Evolutionary conservation across 2,797 vertebrate species (phyloP).

Genomic region (Lycodopsis pacificus): DNA sequence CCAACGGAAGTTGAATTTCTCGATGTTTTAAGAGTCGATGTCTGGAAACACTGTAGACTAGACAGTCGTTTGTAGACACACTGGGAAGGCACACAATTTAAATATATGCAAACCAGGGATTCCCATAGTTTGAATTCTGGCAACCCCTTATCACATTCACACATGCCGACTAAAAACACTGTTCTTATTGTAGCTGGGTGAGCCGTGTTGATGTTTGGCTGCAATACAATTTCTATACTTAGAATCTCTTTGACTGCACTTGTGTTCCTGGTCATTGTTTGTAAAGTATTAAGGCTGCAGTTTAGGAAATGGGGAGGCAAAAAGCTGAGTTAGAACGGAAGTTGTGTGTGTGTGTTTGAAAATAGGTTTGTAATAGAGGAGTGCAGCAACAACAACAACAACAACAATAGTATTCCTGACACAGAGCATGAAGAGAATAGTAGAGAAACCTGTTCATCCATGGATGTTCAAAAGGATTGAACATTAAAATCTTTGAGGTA

Average conservation of each 20-base stretch:
- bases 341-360: background rate
- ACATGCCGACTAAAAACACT: background rate
- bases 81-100: conserved; percentile 3
- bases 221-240: conserved; percentile 45
- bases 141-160: conserved; percentile 13
- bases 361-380: background rate
- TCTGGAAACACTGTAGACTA: conserved; percentile 11
- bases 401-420: background rate
- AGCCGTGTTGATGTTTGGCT: conserved; percentile 36
- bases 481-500: background rate
- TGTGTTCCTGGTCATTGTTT: conserved; percentile 41
- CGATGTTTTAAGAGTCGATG: conserved; percentile 27
- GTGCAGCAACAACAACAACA: background rate
- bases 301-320: conserved; percentile 1
- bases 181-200: conserved; percentile 21
- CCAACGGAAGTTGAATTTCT: conserved; percentile 28
- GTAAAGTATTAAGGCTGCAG: conserved; percentile 8
- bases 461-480: background rate
- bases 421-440: background rate
- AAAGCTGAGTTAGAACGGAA: background rate
- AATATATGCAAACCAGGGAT: conserved; percentile 43
- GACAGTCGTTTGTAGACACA: background rate
- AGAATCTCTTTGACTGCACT: conserved; percentile 33
- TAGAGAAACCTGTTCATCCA: background rate
- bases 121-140: conserved; percentile 27